Evolutionary conservation across 2,113 vertebrate genomes (phyloP), one percentile per base, ranked within the genome.

Genomic region (Syrrhaptes paradoxus): DNA sequence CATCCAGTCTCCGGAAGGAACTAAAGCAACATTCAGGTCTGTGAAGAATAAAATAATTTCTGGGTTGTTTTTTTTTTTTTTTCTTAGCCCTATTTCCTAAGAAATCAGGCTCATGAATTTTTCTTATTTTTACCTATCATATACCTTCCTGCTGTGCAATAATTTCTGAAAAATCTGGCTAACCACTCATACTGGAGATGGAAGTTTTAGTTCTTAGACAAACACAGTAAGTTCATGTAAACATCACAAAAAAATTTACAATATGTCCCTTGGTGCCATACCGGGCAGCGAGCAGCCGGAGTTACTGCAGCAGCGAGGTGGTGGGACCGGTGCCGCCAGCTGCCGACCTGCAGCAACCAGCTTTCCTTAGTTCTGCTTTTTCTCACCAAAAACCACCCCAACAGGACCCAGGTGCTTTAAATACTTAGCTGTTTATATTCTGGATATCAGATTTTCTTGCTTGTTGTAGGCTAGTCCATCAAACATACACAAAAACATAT

Each of bases 21-120:
- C 99, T 99, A 52, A 99, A 99, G 95, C 99, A 99, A 95, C 99
- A 99, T 75, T 99, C 99, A 0, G 99, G 99, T 89, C 99, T 99
- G 97, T 17, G 9, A 55, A 72, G 90, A 57, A 94, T 12, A 97
- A 89, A 88, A 55, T 4, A 8, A 63, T 16, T 45, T 26, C 32
- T 80, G 32, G 7, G 20, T 38, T 45, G 3, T 4, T 26, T 62
- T 17, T 19, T 7, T 9, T 11, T 9, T 17, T 21, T 17, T 16
- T 10, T 8, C 52, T 41, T 9, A 46, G 29, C 17, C 11, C 13
- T 2, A 1, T 75, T 21, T 67, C 48, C 38, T 79, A 28, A n/a
- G 45, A 71, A 76, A 61, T 71, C 51, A 66, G 22, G 29, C 19
- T 51, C 8, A 34, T 5, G 18, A 43, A 68, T 36, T 67, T 29